These are phyloP conservation scores for Pemphigus obesinymphae DNA, from an alignment of 1,140 invertebrate genomes.

Conservation along the genomic window DNA sequence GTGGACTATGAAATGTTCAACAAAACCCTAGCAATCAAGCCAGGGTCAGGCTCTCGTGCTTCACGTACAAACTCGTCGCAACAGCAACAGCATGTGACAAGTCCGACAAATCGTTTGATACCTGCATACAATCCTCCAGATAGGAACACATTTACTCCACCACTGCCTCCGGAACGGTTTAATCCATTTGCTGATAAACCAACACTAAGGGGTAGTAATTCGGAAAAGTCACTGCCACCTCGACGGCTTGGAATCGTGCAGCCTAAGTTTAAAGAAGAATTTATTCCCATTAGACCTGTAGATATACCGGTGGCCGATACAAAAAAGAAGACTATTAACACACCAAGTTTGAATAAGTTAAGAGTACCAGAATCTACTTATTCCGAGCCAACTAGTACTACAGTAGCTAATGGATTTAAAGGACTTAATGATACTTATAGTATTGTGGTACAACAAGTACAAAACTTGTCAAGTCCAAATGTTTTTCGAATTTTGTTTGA, in stretches of 20 bases:
- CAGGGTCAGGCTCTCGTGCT: conserved; percentile 34
- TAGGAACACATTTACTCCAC: conserved; percentile 70
- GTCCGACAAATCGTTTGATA: conserved; percentile 53
- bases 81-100: conserved; percentile 36
- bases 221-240: conserved; percentile 44
- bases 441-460: conserved; percentile 49
- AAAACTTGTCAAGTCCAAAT: conserved; percentile 60
- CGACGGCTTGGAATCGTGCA: conserved; percentile 42
- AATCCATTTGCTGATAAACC: conserved; percentile 80
- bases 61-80: conserved; percentile 20
- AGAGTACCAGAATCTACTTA: conserved; percentile 45
- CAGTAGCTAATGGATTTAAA: conserved; percentile 46
- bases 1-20: conserved; percentile 46
- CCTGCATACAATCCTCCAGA: conserved; percentile 69
- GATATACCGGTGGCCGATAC: conserved; percentile 53
- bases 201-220: conserved; percentile 66
- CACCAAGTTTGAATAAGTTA: conserved; percentile 54
- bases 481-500: conserved; percentile 75
- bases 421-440: conserved; percentile 56
- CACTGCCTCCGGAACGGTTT: conserved; percentile 66
- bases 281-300: conserved; percentile 70
- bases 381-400: conserved; percentile 47
- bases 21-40: conserved; percentile 47
- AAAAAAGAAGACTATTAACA: conserved; percentile 68
- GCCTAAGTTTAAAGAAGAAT: conserved; percentile 66